phyloP scores from a whole-genome alignment of 2,797 vertebrate species.

The Tolypeutes matacus region DNA sequence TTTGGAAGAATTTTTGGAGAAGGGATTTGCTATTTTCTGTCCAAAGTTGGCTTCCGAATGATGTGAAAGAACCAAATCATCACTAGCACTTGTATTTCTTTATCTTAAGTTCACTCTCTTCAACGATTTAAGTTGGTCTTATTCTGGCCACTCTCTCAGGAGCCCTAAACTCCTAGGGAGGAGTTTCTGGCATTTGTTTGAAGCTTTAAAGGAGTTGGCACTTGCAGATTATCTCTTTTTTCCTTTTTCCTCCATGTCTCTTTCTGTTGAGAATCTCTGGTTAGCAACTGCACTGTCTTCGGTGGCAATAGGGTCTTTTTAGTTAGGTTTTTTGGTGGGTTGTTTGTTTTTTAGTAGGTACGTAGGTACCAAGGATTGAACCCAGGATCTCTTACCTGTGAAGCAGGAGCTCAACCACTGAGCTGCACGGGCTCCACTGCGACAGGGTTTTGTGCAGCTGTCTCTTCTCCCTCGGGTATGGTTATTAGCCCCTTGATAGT shows the following conservation, averaged over 20 bases:
- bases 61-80: not conserved
- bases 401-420: no score
- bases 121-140: not conserved
- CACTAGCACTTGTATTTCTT: not conserved
- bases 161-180: not conserved
- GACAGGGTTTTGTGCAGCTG: not conserved
- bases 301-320: not conserved
- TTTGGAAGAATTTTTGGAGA: not conserved
- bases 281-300: not conserved
- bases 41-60: not conserved
- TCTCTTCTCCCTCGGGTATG: not conserved
- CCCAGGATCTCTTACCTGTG: no score
- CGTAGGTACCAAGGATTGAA: no score
- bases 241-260: not conserved
- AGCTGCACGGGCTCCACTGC: no score
- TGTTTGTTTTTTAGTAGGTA: no score
- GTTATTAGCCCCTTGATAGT: not conserved
- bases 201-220: not conserved
- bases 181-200: not conserved
- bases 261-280: not conserved
- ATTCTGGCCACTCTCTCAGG: not conserved
- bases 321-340: no score
- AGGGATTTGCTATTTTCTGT: not conserved
- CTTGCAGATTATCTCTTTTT: not conserved
- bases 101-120: not conserved